Base-by-base conservation (phyloP, 1,140 invertebrate genomes). In the Anadara kagoshimensis region DNA sequence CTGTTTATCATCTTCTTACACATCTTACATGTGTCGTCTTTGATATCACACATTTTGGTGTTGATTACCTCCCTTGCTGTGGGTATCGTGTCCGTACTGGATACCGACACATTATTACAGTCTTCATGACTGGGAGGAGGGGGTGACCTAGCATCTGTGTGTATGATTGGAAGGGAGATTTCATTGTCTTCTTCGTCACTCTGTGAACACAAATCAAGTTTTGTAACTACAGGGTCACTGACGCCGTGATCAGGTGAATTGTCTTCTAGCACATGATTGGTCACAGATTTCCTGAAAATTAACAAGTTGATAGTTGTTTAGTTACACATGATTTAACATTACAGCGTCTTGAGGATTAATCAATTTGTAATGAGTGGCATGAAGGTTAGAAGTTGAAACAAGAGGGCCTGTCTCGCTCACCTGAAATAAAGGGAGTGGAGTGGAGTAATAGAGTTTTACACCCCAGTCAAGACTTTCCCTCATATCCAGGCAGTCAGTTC, bases 181-280 rank as follows among this genome's bases (percentile, higher is more conserved):
- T 73, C 70, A 53, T 64, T 36, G 8, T 67, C 64, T 7, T 67
- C 70, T n/a, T 54, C 61, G 20, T 73, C 70, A 72, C 69, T 72
- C 11, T 57, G 24, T 16, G 59, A 62, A 53, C 51, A 53, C 29
- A 66, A 49, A 22, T 73, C 63, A 44, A 66, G 16, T 58, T 73
- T 73, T n/a, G 61, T 22, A 0, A n/a, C 63, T 43, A 66, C 26
- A 16, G 56, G 43, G 14, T 69, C 66, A 47, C n/a, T 47, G 5
- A 44, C 66, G 0, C 44, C 62, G n/a, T 22, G 18, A 22, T 36
- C 64, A 14, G 70, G 70, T 24, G 70, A 73, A 41, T 66, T 67
- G 18, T 73, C 54, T 59, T 58, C 12, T n/a, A 49, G 29, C 4
- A 24, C 43, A 7, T 43, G 41, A 11, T 45, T 73, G 12, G 66